Base-by-base conservation (phyloP, 2,888 invertebrate species). In the Phrixothrix hirtus region DNA sequence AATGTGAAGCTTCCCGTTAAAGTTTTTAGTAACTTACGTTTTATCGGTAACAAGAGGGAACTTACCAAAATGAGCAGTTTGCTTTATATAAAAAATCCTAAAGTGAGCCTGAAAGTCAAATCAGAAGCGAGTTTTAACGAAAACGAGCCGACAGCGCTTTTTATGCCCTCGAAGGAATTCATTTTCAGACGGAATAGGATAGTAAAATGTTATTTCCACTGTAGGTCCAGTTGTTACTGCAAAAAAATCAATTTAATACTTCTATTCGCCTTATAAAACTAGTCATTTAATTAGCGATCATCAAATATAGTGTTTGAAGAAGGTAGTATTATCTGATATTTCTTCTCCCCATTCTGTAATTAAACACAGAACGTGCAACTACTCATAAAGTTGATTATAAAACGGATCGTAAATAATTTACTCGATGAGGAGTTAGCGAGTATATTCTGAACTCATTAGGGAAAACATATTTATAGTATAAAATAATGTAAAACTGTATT, bases 361-460 rank as follows among this genome's bases (percentile, higher is more conserved):
- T 52, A 42, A 46, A 37, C 36, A 15, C 31, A 42, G 34, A 43
- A 52, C 46, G 42, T 43, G 30, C 47, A 53, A 53, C 43, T 47
- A 48, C 43, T 53, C 47, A 43, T 51, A 45, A 53, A 47, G 42
- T 53, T 53, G 47, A 47, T 47, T 48, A 48, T 44, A 48, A 48
- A 53, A 47, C 38, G 35, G 35, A 43, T 48, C 47, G 47, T 47
- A 53, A 47, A 53, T 52, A 43, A 53, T 53, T 53, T 48, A 48
- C 37, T 38, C 38, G 53, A 47, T 48, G 47, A 52, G 34, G 44
- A 53, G 37, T 53, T 38, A 38, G 38, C 36, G 48, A 38, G 38
- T 52, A 35, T 46, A 46, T 42, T 46, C 38, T 25, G 16, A 13
- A 21, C 36, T 42, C 52, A 37, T 46, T 52, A 46, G 41, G n/a